Conservation (phyloP, 1,140 invertebrate species). For the Platyura marginata region DNA sequence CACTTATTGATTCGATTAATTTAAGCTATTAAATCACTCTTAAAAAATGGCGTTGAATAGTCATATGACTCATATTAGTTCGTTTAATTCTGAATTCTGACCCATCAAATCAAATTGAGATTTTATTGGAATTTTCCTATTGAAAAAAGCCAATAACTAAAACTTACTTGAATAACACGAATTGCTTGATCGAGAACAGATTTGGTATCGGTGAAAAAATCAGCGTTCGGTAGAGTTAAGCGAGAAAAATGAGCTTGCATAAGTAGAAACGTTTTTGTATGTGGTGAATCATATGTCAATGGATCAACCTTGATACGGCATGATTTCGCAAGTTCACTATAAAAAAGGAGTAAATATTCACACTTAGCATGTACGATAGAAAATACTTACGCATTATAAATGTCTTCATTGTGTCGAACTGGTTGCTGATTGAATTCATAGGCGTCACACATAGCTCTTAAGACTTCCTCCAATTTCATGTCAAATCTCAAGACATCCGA, state of each 20-base stretch:
- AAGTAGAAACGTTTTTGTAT: constrained; percentile 86
- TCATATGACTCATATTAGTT: no score
- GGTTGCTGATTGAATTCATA: constrained; percentile 89
- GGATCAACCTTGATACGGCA: constrained; percentile 57
- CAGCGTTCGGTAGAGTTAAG: constrained; percentile 64
- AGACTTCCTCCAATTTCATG: constrained; percentile 49
- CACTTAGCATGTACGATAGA: neutral
- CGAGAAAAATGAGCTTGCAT: constrained; percentile 86
- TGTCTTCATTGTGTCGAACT: constrained; percentile 95
- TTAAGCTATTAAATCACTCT: no score
- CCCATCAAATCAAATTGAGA: no score
- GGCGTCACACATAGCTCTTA: constrained; percentile 64
- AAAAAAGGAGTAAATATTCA: constrained; percentile 4
- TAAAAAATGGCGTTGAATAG: no score
- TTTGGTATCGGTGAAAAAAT: constrained; percentile 93
- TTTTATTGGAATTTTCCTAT: no score
- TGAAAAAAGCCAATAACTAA: constrained; percentile 1
- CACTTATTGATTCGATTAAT: no score
- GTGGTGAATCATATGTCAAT: constrained; percentile 64
- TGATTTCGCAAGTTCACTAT: constrained; percentile 59
- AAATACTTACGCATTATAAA: constrained; percentile 60
- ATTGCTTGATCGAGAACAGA: constrained; percentile 92
- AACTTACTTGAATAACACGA: constrained; percentile 74
- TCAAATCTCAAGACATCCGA: constrained; percentile 41
- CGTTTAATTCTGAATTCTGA: no score